Conservation (phyloP, 2,113 vertebrate species). For the Isurus oxyrinchus region DNA sequence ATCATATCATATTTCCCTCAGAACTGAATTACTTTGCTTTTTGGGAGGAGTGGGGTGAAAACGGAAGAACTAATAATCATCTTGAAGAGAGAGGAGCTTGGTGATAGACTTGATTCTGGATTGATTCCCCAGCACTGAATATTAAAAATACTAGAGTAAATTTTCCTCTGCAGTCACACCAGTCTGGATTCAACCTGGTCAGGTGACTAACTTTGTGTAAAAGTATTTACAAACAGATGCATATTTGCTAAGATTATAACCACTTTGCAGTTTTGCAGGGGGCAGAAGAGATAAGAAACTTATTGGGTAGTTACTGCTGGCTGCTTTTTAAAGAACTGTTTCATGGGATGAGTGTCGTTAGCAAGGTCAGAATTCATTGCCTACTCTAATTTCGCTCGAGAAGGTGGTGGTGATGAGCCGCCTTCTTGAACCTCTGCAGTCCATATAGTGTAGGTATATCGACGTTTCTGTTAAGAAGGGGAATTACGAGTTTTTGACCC, state of each 20-base stretch:
- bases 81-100: neutral
- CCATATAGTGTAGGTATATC: neutral
- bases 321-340: neutral
- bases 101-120: neutral
- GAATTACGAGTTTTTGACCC: too few relatives aligned
- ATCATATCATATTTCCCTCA: neutral
- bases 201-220: neutral
- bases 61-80: neutral
- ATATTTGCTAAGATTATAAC: neutral
- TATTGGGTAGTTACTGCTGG: neutral
- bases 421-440: neutral
- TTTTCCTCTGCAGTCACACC: neutral
- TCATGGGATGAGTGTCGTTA: neutral
- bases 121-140: neutral
- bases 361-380: neutral
- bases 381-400: neutral
- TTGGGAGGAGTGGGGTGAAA: neutral
- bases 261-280: neutral
- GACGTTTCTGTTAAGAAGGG: neutral
- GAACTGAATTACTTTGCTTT: neutral
- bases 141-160: neutral
- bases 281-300: neutral
- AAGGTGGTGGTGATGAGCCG: neutral
- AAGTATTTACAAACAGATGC: neutral
- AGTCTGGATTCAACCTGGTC: neutral